phyloP scores from a whole-genome alignment of 2,888 invertebrate species.

The Iselma pallidipennis region DNA sequence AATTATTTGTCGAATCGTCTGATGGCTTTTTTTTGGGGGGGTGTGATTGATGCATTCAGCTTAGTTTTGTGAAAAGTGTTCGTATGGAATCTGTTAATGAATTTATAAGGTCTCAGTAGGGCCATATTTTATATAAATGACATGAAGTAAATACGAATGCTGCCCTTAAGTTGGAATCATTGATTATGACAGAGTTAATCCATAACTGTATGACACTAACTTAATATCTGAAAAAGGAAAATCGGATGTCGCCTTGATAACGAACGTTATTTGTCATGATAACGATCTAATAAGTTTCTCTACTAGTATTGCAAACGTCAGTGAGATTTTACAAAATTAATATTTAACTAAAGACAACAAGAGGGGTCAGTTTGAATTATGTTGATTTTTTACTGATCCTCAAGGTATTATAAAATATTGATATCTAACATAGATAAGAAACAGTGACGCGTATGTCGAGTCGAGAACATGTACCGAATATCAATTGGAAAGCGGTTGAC shows the following conservation, averaged over 20 bases:
- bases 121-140: slow-evolving; percentile 26
- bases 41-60: neutral
- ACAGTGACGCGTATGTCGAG: slow-evolving; percentile 14
- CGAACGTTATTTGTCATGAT: slow-evolving; percentile 49
- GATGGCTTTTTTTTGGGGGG: neutral
- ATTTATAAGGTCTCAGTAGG: slow-evolving; percentile 25
- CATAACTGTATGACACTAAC: slow-evolving; percentile 51
- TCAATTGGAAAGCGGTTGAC: slow-evolving; percentile 26
- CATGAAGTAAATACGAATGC: slow-evolving; percentile 16
- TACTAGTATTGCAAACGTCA: slow-evolving; percentile 22
- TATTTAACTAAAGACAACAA: slow-evolving; percentile 7
- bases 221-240: slow-evolving; percentile 45
- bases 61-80: neutral
- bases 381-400: slow-evolving; percentile 8
- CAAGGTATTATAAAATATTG: slow-evolving; percentile 16
- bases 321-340: slow-evolving; percentile 10
- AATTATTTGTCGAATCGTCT: neutral
- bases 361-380: slow-evolving; percentile 6
- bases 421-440: slow-evolving; percentile 20
- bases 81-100: slow-evolving; percentile 11
- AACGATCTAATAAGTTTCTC: slow-evolving; percentile 41
- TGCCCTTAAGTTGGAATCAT: slow-evolving; percentile 23
- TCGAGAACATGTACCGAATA: slow-evolving; percentile 22
- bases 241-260: slow-evolving; percentile 44
- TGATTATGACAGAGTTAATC: slow-evolving; percentile 41